Evolutionary conservation across 2,113 vertebrate species (phyloP).

Genomic region (Corythornis madagascariensis): DNA sequence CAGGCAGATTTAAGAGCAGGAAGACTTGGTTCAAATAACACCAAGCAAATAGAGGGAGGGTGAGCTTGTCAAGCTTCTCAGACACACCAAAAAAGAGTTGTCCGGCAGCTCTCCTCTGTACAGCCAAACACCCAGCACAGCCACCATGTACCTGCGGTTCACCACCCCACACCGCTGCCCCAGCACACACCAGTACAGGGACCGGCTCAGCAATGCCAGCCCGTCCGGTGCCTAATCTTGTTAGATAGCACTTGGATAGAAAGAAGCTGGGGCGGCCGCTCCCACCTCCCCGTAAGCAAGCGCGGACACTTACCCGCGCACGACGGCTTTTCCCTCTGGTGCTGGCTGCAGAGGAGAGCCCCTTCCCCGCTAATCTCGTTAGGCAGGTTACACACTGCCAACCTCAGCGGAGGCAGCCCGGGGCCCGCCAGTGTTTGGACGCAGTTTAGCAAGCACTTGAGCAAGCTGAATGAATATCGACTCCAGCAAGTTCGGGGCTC

Average conservation of each 20-base stretch:
- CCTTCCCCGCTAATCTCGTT: constrained; percentile 71
- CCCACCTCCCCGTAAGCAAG: constrained; percentile 49
- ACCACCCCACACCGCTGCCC: background rate
- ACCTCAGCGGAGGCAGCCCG: constrained; percentile 62
- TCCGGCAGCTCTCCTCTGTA: accelerated
- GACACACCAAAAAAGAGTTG: background rate
- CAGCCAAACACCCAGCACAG: accelerated
- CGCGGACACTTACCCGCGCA: constrained; percentile 1
- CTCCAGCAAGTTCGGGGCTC: constrained; percentile 91
- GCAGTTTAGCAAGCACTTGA: constrained; percentile 84
- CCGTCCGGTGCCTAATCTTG: constrained; percentile 17
- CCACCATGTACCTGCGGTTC: background rate
- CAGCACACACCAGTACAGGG: background rate
- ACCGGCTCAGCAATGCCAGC: background rate
- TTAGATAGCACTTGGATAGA: constrained; percentile 45
- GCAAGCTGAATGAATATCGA: constrained; percentile 98
- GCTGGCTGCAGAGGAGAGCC: constrained; percentile 49
- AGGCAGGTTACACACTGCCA: constrained; percentile 76
- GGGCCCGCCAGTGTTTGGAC: constrained; percentile 64
- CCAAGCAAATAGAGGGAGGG: background rate
- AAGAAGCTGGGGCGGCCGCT: constrained; percentile 34
- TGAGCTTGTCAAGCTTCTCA: background rate
- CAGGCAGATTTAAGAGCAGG: background rate
- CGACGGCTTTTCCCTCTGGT: constrained; percentile 14
- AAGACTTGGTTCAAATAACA: background rate